phyloP scores from a whole-genome alignment of 1,140 invertebrate genomes.

The Drosophila carrolli region DNA sequence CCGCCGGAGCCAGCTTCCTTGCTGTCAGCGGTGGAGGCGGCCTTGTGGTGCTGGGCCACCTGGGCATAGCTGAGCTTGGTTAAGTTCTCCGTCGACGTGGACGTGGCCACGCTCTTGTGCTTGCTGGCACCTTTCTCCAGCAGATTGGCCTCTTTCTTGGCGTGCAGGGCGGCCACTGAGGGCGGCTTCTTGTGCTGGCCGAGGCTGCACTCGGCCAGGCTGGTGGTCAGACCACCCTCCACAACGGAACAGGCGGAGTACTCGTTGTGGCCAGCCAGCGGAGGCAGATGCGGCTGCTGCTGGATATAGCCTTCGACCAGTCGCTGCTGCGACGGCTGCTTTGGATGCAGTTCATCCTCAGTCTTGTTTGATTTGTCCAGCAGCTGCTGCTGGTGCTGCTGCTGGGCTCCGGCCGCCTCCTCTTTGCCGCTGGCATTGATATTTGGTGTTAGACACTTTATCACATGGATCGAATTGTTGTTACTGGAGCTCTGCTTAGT shows the following conservation, averaged over 20 bases:
- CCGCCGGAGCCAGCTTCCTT: conserved; percentile 50
- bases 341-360: conserved; percentile 79
- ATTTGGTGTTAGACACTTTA: conserved; percentile 84
- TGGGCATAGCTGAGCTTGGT: conserved; percentile 92
- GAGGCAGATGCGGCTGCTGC: conserved; percentile 73
- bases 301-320: conserved; percentile 55
- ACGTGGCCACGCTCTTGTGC: conserved; percentile 79
- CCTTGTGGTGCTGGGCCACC: conserved; percentile 91
- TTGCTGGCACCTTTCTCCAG: conserved; percentile 59
- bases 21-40: conserved; percentile 50
- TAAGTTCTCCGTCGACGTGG: conserved; percentile 78
- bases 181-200: conserved; percentile 76
- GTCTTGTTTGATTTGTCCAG: conserved; percentile 82
- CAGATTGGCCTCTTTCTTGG: conserved; percentile 68
- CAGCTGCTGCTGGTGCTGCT: conserved; percentile 43
- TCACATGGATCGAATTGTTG: conserved; percentile 83
- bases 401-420: conserved; percentile 37
- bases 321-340: conserved; percentile 55
- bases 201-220: conserved; percentile 68
- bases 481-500: conserved; percentile 82
- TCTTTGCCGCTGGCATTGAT: conserved; percentile 76
- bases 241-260: conserved; percentile 73
- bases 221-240: conserved; percentile 49
- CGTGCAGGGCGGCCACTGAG: conserved; percentile 62
- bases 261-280: conserved; percentile 41